Percentiles rank a stretch among this genome's conserved stretches.
phyloP scores from a whole-genome alignment of 2,797 vertebrate genomes.

The Danio choprae region DNA sequence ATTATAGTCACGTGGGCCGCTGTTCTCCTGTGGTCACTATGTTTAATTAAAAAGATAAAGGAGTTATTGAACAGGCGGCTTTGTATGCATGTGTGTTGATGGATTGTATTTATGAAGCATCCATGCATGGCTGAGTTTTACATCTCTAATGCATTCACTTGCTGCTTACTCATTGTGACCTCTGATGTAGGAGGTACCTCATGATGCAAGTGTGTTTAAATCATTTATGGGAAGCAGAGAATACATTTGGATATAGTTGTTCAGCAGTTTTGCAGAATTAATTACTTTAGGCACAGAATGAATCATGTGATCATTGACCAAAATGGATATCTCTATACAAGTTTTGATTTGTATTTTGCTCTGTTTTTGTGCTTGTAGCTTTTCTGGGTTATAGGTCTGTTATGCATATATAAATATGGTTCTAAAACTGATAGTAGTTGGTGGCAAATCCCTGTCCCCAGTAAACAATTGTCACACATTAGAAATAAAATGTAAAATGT shows the following conservation, averaged over 20 bases:
- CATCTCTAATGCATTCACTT: background rate
- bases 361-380: too few relatives aligned
- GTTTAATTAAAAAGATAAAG: conserved; percentile 44
- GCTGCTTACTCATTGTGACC: background rate
- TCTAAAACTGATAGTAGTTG: too few relatives aligned
- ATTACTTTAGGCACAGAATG: background rate
- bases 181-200: background rate
- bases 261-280: background rate
- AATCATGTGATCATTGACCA: too few relatives aligned
- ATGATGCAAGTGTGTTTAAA: background rate
- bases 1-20: background rate
- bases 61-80: background rate
- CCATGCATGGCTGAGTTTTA: conserved; percentile 20
- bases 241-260: conserved; percentile 6
- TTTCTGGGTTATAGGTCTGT: too few relatives aligned
- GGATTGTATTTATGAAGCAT: conserved; percentile 27
- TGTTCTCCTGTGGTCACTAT: background rate
- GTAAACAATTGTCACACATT: too few relatives aligned
- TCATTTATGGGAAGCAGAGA: background rate
- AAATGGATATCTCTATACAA: background rate
- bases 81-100: conserved; percentile 10
- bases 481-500: too few relatives aligned
- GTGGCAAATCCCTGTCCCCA: too few relatives aligned
- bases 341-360: background rate
- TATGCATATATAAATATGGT: too few relatives aligned